These are phyloP conservation scores for Drosophila borborema DNA, from an alignment of 2,888 invertebrate genomes.

Conservation along the genomic window DNA sequence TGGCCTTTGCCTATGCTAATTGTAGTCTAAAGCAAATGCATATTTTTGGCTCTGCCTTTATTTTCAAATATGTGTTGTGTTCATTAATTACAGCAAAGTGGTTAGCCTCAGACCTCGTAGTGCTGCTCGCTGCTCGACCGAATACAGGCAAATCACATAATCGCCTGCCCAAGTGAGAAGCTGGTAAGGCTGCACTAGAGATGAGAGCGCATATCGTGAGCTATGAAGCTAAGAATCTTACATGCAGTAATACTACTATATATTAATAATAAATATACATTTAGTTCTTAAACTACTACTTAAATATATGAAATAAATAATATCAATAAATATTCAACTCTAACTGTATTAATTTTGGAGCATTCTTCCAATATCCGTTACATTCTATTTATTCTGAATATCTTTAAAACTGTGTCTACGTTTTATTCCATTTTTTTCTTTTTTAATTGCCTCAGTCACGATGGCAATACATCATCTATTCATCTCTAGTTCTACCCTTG, in stretches of 20 bases:
- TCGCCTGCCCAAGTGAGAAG: constrained; percentile 29
- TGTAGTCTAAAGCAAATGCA: not conserved
- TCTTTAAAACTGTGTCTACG: too few species aligned
- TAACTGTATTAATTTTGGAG: too few species aligned
- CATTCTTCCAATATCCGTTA: too few species aligned
- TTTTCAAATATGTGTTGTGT: constrained; percentile 28
- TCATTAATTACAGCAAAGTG: constrained; percentile 57
- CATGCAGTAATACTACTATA: too few species aligned
- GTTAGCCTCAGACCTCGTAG: constrained; percentile 3
- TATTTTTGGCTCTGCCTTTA: not conserved
- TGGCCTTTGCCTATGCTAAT: not conserved
- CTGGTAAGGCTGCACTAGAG: constrained; percentile 9
- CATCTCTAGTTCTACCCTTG: not conserved
- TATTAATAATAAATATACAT: too few species aligned
- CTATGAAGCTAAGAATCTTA: too few species aligned
- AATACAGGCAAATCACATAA: constrained; percentile 43
- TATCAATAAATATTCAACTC: too few species aligned
- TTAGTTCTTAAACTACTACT: too few species aligned
- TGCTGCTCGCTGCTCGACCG: not conserved
- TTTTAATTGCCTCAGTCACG: not conserved
- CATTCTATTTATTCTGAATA: too few species aligned
- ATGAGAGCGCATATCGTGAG: constrained; percentile 5
- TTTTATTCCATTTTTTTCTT: too few species aligned
- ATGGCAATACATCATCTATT: not conserved
- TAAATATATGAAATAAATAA: too few species aligned